Percentiles rank a stretch among this genome's conserved stretches.
Conservation (phyloP, 2,113 vertebrate genomes). For the Murina feae region DNA sequence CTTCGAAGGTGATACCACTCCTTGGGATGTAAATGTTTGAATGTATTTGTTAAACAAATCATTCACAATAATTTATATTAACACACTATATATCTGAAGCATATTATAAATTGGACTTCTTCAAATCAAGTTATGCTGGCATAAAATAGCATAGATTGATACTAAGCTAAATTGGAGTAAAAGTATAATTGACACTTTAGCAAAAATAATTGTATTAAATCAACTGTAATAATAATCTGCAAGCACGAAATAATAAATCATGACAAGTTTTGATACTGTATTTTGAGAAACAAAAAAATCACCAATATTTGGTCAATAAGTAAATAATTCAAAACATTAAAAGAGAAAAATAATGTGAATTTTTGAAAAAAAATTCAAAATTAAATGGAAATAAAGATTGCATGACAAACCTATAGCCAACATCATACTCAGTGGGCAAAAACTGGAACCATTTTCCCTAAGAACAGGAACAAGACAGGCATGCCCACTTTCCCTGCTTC, state of each 20-base stretch:
- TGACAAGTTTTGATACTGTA: background rate
- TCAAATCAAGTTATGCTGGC: constrained; percentile 22
- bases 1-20: background rate
- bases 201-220: constrained; percentile 23
- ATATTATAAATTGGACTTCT: constrained; percentile 23
- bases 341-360: constrained; percentile 28
- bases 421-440: too few species aligned
- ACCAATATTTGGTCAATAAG: constrained; percentile 16
- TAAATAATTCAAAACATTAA: constrained; percentile 28
- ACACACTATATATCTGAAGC: background rate
- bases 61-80: constrained; percentile 17
- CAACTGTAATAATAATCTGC: constrained; percentile 27
- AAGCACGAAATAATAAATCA: constrained; percentile 36
- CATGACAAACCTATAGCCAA: background rate
- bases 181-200: constrained; percentile 12
- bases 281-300: constrained; percentile 46
- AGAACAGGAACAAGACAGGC: too few species aligned
- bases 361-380: constrained; percentile 8
- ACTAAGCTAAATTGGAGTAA: background rate
- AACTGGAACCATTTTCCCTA: too few species aligned
- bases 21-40: background rate
- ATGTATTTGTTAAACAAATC: constrained; percentile 18
- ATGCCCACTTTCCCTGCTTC: too few species aligned
- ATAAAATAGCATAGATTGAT: constrained; percentile 37
- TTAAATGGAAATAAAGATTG: constrained; percentile 24